Evolutionary conservation across 2,113 vertebrate genomes (phyloP).

Genomic region (Protomyctophum bolini): DNA sequence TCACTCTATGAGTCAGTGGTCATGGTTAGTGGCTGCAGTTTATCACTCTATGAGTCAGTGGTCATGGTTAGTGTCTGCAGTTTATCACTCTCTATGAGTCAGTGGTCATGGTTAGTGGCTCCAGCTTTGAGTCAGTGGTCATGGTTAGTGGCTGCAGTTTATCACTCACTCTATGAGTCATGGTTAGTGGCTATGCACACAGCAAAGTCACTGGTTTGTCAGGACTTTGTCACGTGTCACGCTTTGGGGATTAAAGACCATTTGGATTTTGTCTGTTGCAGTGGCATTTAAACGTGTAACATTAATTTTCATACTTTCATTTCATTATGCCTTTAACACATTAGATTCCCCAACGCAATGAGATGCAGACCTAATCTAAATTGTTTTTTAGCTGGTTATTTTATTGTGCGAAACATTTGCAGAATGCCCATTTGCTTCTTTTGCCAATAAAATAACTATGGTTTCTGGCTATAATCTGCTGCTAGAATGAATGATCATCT

Average conservation of each 20-base stretch:
- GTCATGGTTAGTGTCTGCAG: too few relatives aligned
- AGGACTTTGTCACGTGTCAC: not conserved
- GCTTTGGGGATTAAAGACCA: not conserved
- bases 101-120: too few relatives aligned
- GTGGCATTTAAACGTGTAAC: conserved; percentile 1
- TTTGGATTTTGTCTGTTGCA: not conserved
- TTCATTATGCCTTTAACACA: conserved; percentile 2
- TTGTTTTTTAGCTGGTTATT: not conserved
- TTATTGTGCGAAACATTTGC: not conserved
- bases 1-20: too few relatives aligned
- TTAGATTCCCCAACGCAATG: conserved; percentile 5
- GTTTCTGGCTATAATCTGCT: not conserved
- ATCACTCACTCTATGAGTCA: too few relatives aligned
- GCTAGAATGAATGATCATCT: not conserved
- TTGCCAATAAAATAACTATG: not conserved
- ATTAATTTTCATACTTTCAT: conserved; percentile 13
- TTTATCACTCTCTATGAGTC: too few relatives aligned
- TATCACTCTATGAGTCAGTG: too few relatives aligned
- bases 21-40: too few relatives aligned
- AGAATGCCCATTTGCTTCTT: not conserved
- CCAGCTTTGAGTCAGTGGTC: too few relatives aligned
- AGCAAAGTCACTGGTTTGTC: not conserved
- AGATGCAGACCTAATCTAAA: not conserved
- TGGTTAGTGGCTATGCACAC: too few relatives aligned
- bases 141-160: too few relatives aligned